Base-by-base conservation (phyloP, 37 sponge, comb jelly and placozoan species). In the Diacarnus erythraeanus region DNA sequence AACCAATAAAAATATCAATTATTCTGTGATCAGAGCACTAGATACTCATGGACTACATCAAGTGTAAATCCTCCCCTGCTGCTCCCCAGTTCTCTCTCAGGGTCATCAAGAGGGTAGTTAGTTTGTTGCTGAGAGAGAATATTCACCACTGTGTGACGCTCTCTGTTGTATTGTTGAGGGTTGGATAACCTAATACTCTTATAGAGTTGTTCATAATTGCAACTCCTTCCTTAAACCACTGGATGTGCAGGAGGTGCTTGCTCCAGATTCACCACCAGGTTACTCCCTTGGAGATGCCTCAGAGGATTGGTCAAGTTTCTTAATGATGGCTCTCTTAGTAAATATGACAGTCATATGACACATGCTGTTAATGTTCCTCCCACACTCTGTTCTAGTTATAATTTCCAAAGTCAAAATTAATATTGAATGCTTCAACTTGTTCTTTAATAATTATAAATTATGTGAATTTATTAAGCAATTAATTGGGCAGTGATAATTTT, bases 161-260 rank as follows among this genome's bases (percentile, higher is more conserved):
- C 5, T 29, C 30, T 8, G 9, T 61, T 61, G 21, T 5, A 27
- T 23, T 23, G 25, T 5, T 29, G 64, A 27, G n/a, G 8, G 64
- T 61, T 12, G 64, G 64, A 61, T 61, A 61, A 15, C 64, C 21
- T 23, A 61, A 27, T 15, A 8, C 30, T 23, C 25, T 61, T 6
- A 8, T 15, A 27, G 18, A 23, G 25, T 23, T 15, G 20, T 61
- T 61, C 8, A 6, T 20, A 27, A 61, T 25, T 23, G 20, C 18
- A 61, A 15, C 64, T 61, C 29, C 64, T 23, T 61, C 64, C 8
- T 61, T 6, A 61, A 61, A 61, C 64, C 64, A 61, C 30, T 61
- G 64, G 64, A 25, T 29, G 5, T 12, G 64, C 64, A 23, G 64
- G 64, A 29, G 18, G 64, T 29, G 64, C 25, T 61, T 61, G 29